Conservation (phyloP, 2,888 invertebrate genomes). For the Adela reaumurella region DNA sequence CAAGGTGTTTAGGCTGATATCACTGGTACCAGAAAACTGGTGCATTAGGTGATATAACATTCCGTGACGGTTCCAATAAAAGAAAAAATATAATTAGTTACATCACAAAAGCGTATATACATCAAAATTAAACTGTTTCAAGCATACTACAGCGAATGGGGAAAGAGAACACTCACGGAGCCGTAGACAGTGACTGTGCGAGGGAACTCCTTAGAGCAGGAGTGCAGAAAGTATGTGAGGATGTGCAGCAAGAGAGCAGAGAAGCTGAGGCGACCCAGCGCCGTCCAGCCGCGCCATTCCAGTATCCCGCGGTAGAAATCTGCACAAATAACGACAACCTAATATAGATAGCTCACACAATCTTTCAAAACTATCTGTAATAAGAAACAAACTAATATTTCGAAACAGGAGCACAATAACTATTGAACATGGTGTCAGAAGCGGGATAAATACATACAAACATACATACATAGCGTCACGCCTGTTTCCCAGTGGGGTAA, state of each 20-base stretch:
- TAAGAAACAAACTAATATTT: too few species aligned
- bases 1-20: too few species aligned
- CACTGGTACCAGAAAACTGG: too few species aligned
- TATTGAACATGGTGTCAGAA: too few species aligned
- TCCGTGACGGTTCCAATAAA: too few species aligned
- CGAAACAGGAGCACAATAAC: too few species aligned
- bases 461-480: too few species aligned
- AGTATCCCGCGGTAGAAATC: conserved; percentile 27
- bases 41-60: too few species aligned
- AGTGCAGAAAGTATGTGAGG: conserved; percentile 25
- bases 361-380: neutral
- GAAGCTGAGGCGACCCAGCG: conserved; percentile 35
- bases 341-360: neutral
- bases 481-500: too few species aligned
- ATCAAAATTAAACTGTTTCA: neutral
- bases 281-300: conserved; percentile 40
- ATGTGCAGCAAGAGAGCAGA: conserved; percentile 36
- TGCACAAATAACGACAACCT: conserved; percentile 12
- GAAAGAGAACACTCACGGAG: conserved; percentile 20
- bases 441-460: too few species aligned
- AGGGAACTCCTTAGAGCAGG: conserved; percentile 20
- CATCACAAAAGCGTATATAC: neutral
- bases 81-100: too few species aligned
- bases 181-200: conserved; percentile 24
- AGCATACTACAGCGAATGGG: too few species aligned